Percentiles rank a stretch among this genome's conserved stretches.
Conservation (phyloP, 2,888 invertebrate genomes). For the Hydraecia micacea region DNA sequence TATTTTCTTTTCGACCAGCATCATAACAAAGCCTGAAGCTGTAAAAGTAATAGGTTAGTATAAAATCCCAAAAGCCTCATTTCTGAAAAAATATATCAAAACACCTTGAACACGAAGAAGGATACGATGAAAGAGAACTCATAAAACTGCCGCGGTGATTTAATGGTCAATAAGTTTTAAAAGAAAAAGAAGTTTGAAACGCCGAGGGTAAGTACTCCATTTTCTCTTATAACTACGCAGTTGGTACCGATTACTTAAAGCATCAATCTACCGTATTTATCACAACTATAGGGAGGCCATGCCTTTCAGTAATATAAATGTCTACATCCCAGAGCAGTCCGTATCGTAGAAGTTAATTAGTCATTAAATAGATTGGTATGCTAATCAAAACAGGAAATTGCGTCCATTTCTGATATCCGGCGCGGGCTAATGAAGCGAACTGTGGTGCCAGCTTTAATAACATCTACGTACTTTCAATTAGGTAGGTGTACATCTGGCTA, state of each 20-base stretch:
- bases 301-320: constrained; percentile 48
- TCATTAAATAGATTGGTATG: constrained; percentile 62
- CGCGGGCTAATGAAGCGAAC: constrained; percentile 44
- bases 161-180: constrained; percentile 34
- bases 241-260: constrained; percentile 25
- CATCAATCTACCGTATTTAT: constrained; percentile 45
- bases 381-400: constrained; percentile 65
- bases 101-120: constrained; percentile 19
- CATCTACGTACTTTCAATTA: constrained; percentile 37
- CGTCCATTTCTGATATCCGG: constrained; percentile 63
- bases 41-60: constrained; percentile 18
- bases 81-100: constrained; percentile 9
- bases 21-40: constrained; percentile 30
- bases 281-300: constrained; percentile 10
- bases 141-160: constrained; percentile 42
- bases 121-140: constrained; percentile 44
- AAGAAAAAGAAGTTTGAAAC: constrained; percentile 27
- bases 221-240: constrained; percentile 1
- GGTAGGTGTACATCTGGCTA: constrained; percentile 22
- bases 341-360: constrained; percentile 60
- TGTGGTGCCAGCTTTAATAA: constrained; percentile 44
- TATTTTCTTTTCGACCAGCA: constrained; percentile 69
- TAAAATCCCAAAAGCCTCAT: constrained; percentile 2
- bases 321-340: constrained; percentile 50
- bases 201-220: constrained; percentile 1